A percentile compares a stretch with the other conserved stretches of the same genome.
Conservation (phyloP, 2,113 vertebrate genomes). For the Ardeotis arabs region DNA sequence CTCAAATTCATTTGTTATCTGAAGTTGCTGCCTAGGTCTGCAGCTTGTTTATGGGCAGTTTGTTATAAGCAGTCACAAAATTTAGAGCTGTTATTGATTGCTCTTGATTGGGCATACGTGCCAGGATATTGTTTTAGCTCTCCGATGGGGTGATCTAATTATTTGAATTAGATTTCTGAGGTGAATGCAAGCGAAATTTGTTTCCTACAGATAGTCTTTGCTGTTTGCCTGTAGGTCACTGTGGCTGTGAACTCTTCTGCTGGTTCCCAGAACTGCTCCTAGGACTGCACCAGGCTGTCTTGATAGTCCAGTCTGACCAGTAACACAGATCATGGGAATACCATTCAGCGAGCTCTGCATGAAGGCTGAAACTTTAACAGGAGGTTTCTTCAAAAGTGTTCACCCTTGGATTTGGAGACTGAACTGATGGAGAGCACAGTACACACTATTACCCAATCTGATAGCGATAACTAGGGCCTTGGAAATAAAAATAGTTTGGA, state of each 20-base stretch:
- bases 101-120: background rate
- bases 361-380: fast-evolving
- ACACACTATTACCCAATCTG: fast-evolving
- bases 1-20: constrained; percentile 57
- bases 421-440: background rate
- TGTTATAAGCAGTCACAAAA: background rate
- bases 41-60: constrained; percentile 15
- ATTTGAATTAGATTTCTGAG: background rate
- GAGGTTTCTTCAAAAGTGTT: background rate
- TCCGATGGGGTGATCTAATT: background rate
- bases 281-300: background rate
- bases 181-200: background rate
- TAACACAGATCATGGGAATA: fast-evolving
- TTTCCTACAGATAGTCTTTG: background rate
- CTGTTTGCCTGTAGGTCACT: background rate
- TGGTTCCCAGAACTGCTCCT: background rate
- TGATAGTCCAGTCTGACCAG: fast-evolving
- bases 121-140: constrained; percentile 23
- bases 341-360: background rate
- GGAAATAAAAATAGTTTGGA: background rate
- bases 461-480: background rate
- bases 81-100: background rate
- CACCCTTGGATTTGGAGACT: background rate
- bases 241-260: background rate
- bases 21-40: constrained; percentile 14